Evolutionary conservation across 2,888 invertebrate genomes (phyloP).

Genomic region (Frankliniella fusca): DNA sequence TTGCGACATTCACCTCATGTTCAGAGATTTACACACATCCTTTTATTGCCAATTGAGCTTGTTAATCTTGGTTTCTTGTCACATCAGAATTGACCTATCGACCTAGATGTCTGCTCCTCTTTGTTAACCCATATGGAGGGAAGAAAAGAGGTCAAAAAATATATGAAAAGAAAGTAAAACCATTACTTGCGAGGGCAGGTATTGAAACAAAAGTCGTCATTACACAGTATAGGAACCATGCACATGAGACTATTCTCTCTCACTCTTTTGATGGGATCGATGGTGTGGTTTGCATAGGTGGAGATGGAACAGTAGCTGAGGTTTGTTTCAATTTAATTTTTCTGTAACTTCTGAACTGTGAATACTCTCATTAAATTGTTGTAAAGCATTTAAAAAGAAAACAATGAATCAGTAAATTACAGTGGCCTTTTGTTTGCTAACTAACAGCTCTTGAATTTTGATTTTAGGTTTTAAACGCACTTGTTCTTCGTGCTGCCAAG

Average conservation of each 20-base stretch:
- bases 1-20: conserved; percentile 32
- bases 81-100: conserved; percentile 63
- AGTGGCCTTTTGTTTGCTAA: too few relatives aligned
- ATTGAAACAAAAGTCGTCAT: conserved; percentile 62
- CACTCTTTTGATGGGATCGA: conserved; percentile 58
- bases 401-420: too few relatives aligned
- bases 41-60: conserved; percentile 47
- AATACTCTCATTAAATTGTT: not conserved
- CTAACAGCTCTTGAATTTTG: not conserved
- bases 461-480: conserved; percentile 55
- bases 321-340: conserved; percentile 49
- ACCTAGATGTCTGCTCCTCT: conserved; percentile 67
- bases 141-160: conserved; percentile 67
- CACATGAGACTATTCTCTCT: conserved; percentile 61
- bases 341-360: not conserved
- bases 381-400: too few relatives aligned
- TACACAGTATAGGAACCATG: conserved; percentile 73
- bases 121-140: conserved; percentile 82
- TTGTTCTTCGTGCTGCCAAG: conserved; percentile 57
- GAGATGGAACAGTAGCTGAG: conserved; percentile 83
- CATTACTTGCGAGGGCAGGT: conserved; percentile 60
- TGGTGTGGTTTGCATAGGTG: conserved; percentile 76
- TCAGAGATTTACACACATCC: conserved; percentile 34
- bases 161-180: conserved; percentile 68
- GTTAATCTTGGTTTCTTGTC: conserved; percentile 65